Base-by-base conservation (phyloP, 1,140 invertebrate genomes). In the Drosophila pachea region DNA sequence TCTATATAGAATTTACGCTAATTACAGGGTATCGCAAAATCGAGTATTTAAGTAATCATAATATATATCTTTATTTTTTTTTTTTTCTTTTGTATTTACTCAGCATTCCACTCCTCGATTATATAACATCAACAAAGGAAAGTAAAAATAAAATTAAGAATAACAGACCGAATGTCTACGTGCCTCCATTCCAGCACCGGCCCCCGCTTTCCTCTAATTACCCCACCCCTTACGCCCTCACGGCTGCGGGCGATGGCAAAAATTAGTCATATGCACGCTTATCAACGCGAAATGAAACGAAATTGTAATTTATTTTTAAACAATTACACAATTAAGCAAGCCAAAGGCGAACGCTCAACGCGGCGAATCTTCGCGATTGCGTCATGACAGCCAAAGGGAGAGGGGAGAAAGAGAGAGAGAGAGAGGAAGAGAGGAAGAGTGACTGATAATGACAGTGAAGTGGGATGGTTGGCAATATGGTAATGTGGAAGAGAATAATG, bases 221-320 rank as follows among this genome's bases (percentile, higher is more conserved):
- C 22, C 22, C 31, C 8, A 50, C 35, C 14, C 43, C 42, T n/a
- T n/a, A n/a, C n/a, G n/a, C n/a, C n/a, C n/a, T n/a, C 62, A 49
- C n/a, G 3, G 16, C 56, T 68, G n/a, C 3, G 65, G 66, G 59
- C 68, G 55, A n/a, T 36, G 12, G 16, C 36, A 14, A 36, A 48
- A 22, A 61, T 78, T 77, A 78, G 75, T 82, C 78, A 78, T 67
- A 47, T 54, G 47, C 7, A 5, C 35, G 73, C 68, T 73, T 81
- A 81, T 81, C 73, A 76, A 52, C 32, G 59, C 62, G n/a, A 59
- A 69, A 43, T 52, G 40, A n/a, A 40, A 40, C 78, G 29, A 74
- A 67, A 77, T 73, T 64, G 70, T 67, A 67, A 63, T 47, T 40
- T 73, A 68, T 73, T 68, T 67, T 58, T 67, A 67, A 72, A 56